These are phyloP conservation scores for Lydus trimaculatus DNA, from an alignment of 2,888 invertebrate species.

Conservation along the genomic window DNA sequence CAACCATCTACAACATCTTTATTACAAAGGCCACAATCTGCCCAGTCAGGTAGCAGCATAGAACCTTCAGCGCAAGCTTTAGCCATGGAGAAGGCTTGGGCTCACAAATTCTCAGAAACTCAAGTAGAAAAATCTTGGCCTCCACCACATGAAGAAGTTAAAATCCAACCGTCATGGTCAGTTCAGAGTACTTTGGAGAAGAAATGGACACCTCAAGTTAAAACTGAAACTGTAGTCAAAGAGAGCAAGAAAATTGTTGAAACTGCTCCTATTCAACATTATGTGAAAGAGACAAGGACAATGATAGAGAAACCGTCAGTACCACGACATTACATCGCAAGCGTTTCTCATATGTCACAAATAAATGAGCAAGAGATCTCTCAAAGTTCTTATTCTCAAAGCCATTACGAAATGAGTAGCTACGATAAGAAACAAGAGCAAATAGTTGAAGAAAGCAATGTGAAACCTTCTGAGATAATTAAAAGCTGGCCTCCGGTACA, in stretches of 20 bases:
- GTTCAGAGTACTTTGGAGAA: conserved; percentile 56
- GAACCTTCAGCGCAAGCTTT: conserved; percentile 68
- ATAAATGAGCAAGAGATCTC: conserved; percentile 52
- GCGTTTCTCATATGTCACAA: conserved; percentile 58
- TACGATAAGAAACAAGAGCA: conserved; percentile 38
- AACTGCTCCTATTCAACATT: conserved; percentile 30
- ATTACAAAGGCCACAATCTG: conserved; percentile 43
- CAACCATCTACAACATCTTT: conserved; percentile 42
- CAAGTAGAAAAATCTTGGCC: conserved; percentile 64
- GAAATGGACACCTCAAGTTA: conserved; percentile 53
- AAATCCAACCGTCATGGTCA: conserved; percentile 54
- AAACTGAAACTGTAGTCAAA: conserved; percentile 41
- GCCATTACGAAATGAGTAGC: conserved; percentile 28
- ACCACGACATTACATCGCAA: conserved; percentile 57
- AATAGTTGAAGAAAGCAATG: conserved; percentile 58
- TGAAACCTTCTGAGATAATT: conserved; percentile 61
- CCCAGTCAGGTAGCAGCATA: conserved; percentile 30
- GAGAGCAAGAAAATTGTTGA: conserved; percentile 44
- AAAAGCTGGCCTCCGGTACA: conserved; percentile 62
- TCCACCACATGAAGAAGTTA: conserved; percentile 56
- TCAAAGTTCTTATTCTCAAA: conserved; percentile 42
- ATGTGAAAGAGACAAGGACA: conserved; percentile 18
- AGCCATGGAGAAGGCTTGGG: conserved; percentile 75
- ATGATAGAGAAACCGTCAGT: conserved; percentile 38
- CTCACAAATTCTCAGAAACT: conserved; percentile 62